These are phyloP conservation scores for Diphyllodes magnificus DNA, from an alignment of 2,113 vertebrate genomes.

Conservation along the genomic window DNA sequence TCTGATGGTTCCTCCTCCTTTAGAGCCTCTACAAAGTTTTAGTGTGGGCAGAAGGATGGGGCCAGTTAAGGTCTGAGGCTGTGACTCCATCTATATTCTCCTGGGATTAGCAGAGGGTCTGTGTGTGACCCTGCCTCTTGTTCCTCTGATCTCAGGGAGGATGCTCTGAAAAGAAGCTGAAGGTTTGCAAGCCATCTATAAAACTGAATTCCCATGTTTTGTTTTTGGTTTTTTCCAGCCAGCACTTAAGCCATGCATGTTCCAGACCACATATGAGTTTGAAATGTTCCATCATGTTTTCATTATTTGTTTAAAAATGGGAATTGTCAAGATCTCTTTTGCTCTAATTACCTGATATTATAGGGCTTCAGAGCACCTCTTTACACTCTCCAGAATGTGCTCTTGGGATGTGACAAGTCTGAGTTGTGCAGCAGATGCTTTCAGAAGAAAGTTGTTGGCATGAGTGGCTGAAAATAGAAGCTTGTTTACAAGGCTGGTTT, in stretches of 20 bases:
- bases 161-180: background rate
- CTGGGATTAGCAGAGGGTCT: background rate
- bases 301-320: slow-evolving; percentile 37
- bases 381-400: background rate
- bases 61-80: background rate
- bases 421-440: slow-evolving; percentile 28
- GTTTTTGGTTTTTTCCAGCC: background rate
- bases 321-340: background rate
- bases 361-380: background rate
- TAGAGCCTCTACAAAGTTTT: background rate
- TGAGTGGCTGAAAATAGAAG: slow-evolving; percentile 55
- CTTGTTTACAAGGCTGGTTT: slow-evolving; percentile 61
- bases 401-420: slow-evolving; percentile 11
- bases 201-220: background rate
- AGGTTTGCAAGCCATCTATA: background rate
- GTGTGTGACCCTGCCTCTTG: background rate
- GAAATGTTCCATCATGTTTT: slow-evolving; percentile 39
- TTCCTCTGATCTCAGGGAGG: background rate
- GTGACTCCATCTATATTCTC: background rate
- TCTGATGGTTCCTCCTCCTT: background rate
- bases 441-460: slow-evolving; percentile 45
- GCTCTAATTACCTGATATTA: slow-evolving; percentile 35
- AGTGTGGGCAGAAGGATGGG: background rate
- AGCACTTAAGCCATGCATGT: background rate
- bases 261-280: background rate